These are phyloP conservation scores for Drosophila bunnanda DNA, from an alignment of 2,888 invertebrate species.

Conservation along the genomic window DNA sequence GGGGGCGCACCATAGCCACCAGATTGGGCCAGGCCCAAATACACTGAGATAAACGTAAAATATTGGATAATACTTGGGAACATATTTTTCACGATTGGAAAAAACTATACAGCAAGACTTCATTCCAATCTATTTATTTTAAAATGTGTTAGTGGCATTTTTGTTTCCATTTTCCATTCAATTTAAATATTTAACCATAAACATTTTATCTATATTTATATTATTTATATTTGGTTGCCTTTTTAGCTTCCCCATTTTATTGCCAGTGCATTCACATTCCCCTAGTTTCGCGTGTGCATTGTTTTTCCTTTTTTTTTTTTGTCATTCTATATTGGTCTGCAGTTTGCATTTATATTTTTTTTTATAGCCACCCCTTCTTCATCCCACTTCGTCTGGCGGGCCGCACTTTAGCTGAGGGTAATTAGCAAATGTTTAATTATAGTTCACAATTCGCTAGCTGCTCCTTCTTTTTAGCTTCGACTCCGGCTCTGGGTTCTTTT, in stretches of 20 bases:
- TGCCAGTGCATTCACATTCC: conserved; percentile 27
- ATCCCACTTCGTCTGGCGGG: conserved; percentile 6
- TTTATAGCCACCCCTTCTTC: conserved; percentile 12
- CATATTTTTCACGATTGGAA: too few species aligned
- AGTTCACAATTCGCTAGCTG: conserved; percentile 61
- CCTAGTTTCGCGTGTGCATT: conserved; percentile 17
- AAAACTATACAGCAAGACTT: too few species aligned
- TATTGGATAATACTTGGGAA: too few species aligned
- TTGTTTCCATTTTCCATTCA: too few species aligned
- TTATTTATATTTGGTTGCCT: not conserved
- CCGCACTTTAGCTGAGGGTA: conserved; percentile 58
- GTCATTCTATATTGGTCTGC: conserved; percentile 26
- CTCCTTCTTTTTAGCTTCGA: conserved; percentile 46
- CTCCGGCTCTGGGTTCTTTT: conserved; percentile 36
- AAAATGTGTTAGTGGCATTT: too few species aligned
- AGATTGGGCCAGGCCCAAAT: conserved; percentile 8
- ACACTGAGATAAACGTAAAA: conserved; percentile 5
- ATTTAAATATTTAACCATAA: too few species aligned
- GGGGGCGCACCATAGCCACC: conserved; percentile 30
- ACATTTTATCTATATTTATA: too few species aligned
- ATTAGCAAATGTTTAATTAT: conserved; percentile 82
- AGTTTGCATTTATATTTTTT: conserved; percentile 37
- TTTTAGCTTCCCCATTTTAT: not conserved
- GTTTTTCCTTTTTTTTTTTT: conserved; percentile 15
- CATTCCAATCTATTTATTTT: too few species aligned